Evolutionary conservation across 1,140 invertebrate genomes (phyloP).

Genomic region (Bombus sylvicola): DNA sequence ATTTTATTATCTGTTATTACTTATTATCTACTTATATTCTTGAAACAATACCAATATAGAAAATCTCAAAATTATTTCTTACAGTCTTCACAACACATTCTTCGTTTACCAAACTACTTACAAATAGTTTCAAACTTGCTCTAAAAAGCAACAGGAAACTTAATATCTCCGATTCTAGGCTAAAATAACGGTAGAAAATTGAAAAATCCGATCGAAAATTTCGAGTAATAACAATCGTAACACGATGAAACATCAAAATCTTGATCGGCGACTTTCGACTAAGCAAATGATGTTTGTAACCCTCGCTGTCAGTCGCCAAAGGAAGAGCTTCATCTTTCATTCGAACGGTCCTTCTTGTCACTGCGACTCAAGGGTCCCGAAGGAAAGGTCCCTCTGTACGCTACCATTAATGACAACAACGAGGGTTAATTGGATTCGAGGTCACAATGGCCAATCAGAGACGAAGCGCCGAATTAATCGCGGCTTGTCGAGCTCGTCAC

Average conservation of each 20-base stretch:
- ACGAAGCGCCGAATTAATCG: slow-evolving; percentile 50
- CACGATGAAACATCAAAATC: no score
- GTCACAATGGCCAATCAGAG: slow-evolving; percentile 59
- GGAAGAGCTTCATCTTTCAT: background rate
- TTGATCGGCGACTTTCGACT: no score
- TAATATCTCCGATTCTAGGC: no score
- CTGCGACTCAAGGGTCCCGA: background rate
- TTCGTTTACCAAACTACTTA: no score
- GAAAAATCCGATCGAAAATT: no score
- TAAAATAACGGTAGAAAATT: no score
- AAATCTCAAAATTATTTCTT: no score
- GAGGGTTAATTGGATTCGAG: slow-evolving; percentile 40
- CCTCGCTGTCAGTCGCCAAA: background rate
- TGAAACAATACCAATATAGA: background rate
- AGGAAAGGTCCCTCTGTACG: background rate
- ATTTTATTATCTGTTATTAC: background rate
- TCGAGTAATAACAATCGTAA: no score
- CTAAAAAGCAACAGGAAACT: no score
- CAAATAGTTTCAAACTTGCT: no score
- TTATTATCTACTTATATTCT: background rate
- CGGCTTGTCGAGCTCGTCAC: slow-evolving; percentile 35
- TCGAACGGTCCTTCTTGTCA: background rate
- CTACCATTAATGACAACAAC: background rate
- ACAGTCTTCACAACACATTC: no score
- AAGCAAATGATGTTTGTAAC: no score